phyloP scores from a whole-genome alignment of 2,888 invertebrate genomes.

The Hipparchia sbordonii region DNA sequence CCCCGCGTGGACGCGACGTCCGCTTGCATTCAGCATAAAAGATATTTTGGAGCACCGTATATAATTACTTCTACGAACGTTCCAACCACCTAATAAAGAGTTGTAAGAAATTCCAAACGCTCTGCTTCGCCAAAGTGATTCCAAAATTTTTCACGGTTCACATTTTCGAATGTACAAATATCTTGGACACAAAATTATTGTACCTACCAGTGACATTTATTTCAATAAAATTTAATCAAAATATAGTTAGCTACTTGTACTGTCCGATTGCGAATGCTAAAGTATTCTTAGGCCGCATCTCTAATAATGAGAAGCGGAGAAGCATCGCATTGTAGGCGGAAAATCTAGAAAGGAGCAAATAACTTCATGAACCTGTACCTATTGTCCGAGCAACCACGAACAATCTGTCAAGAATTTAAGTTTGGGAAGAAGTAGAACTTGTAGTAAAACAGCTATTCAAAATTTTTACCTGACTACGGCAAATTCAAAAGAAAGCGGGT shows the following conservation, averaged over 20 bases:
- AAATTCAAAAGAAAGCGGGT: too few species aligned
- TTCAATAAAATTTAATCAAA: background rate
- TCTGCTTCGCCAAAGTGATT: conserved; percentile 51
- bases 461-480: too few species aligned
- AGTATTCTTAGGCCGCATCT: too few species aligned
- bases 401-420: too few species aligned
- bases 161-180: conserved; percentile 43
- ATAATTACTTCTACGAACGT: conserved; percentile 78
- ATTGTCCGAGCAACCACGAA: too few species aligned
- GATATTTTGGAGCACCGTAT: conserved; percentile 73
- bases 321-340: too few species aligned
- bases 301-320: too few species aligned
- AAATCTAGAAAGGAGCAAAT: too few species aligned
- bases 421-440: too few species aligned
- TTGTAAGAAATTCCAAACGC: conserved; percentile 64
- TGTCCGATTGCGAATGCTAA: too few species aligned
- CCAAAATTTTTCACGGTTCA: conserved; percentile 56
- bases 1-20: conserved; percentile 65
- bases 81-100: conserved; percentile 71
- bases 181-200: background rate
- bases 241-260: background rate
- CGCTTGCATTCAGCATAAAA: conserved; percentile 60
- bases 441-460: background rate
- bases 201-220: background rate
- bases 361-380: too few species aligned